Percentiles rank a stretch among this genome's conserved stretches.
Evolutionary conservation across 2,888 invertebrate species (phyloP).

Genomic region (Sinodicranocentrus sp.): DNA sequence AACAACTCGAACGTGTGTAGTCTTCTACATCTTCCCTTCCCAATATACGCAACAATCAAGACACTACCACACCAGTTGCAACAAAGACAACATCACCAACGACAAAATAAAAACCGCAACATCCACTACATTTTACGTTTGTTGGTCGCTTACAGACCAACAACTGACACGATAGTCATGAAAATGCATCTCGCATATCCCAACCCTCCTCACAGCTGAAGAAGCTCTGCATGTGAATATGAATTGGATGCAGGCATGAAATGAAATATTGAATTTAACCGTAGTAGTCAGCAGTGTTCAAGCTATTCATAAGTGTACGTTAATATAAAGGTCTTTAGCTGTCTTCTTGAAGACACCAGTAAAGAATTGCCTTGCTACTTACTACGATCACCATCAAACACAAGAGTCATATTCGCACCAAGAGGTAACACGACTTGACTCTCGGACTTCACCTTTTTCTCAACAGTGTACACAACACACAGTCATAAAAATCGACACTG

Average conservation of each 20-base stretch:
- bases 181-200: neutral
- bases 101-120: neutral
- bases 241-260: neutral
- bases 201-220: constrained; percentile 8
- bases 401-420: constrained; percentile 15
- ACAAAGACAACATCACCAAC: neutral
- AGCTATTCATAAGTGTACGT: neutral
- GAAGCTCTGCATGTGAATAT: neutral
- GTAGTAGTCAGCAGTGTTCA: neutral
- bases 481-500: neutral
- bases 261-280: neutral
- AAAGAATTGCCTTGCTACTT: neutral
- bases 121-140: constrained; percentile 20
- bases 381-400: neutral
- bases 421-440: constrained; percentile 17
- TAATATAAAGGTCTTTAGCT: neutral
- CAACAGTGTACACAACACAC: constrained; percentile 4
- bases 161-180: constrained; percentile 60
- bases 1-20: neutral
- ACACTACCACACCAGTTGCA: neutral
- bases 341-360: neutral
- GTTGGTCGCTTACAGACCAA: constrained; percentile 60
- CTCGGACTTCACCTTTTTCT: constrained; percentile 17
- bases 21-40: neutral
- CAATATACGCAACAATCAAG: too few relatives aligned